phyloP scores from a whole-genome alignment of 2,113 vertebrate species.

The Theropithecus gelada region DNA sequence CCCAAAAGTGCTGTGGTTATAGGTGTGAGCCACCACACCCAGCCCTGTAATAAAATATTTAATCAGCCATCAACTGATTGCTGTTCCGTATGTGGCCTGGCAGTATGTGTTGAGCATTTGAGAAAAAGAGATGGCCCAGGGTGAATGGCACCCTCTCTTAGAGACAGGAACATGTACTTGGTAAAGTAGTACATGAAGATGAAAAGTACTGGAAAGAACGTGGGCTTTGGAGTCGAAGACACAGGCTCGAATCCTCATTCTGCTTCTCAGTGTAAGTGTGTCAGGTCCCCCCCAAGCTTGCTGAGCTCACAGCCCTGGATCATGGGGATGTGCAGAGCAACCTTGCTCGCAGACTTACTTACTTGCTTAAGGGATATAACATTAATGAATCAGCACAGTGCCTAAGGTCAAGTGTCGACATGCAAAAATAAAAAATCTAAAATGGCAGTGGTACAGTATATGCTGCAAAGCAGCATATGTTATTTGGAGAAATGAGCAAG shows the following conservation, averaged over 20 bases:
- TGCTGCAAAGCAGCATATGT: fast-evolving
- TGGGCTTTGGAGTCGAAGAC: neutral
- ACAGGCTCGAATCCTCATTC: neutral
- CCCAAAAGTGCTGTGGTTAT: too few relatives aligned
- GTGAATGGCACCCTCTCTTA: too few relatives aligned
- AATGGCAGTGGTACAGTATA: too few relatives aligned
- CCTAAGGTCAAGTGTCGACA: neutral
- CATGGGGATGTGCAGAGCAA: neutral
- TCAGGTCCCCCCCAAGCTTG: neutral
- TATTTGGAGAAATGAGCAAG: neutral
- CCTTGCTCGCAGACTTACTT: neutral
- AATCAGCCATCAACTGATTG: neutral
- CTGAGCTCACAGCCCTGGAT: fast-evolving
- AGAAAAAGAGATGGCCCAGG: too few relatives aligned
- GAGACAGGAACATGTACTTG: neutral
- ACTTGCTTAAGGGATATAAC: neutral
- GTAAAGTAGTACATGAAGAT: neutral
- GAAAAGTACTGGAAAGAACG: neutral
- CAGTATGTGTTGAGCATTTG: too few relatives aligned
- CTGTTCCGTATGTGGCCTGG: fast-evolving
- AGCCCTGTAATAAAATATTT: too few relatives aligned
- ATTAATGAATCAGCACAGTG: neutral
- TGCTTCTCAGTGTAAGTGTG: neutral
- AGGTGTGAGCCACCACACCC: too few relatives aligned
- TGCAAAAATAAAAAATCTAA: neutral